phyloP scores from a whole-genome alignment of 2,113 vertebrate species.

The Dicrurus megarhynchus region DNA sequence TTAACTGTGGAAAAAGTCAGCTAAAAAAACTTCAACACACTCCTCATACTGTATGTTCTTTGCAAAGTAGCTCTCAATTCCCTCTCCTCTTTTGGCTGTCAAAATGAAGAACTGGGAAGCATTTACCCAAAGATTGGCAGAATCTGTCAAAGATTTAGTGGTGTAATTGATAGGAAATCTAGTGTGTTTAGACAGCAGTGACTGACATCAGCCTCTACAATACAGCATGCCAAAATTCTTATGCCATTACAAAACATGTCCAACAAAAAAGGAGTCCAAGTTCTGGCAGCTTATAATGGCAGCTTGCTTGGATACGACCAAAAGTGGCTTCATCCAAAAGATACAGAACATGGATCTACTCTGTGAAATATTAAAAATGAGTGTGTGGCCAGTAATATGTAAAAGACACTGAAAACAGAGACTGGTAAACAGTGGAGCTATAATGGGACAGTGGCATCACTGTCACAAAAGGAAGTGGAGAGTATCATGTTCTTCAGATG shows the following conservation, averaged over 20 bases:
- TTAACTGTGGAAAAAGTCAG: neutral
- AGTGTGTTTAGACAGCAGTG: slow-evolving; percentile 60
- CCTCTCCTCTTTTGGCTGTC: slow-evolving; percentile 9
- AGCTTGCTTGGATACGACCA: slow-evolving; percentile 13
- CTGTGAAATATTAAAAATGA: neutral
- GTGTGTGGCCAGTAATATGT: neutral
- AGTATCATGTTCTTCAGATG: neutral
- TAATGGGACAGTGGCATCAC: neutral
- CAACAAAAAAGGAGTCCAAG: slow-evolving; percentile 15
- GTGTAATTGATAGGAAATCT: slow-evolving; percentile 57
- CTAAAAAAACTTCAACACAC: neutral
- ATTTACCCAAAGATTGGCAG: slow-evolving; percentile 45
- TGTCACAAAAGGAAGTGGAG: neutral
- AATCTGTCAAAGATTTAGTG: slow-evolving; percentile 55
- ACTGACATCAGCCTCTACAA: slow-evolving; percentile 57
- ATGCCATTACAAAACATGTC: slow-evolving; percentile 35
- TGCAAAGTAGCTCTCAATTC: neutral
- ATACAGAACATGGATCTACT: neutral
- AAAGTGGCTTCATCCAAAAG: neutral
- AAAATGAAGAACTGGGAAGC: slow-evolving; percentile 29
- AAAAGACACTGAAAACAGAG: neutral
- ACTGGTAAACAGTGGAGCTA: neutral
- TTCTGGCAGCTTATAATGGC: slow-evolving; percentile 11
- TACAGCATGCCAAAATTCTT: slow-evolving; percentile 8
- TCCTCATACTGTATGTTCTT: neutral